These are phyloP conservation scores for Morelia viridis DNA, from an alignment of 2,797 vertebrate genomes.

Conservation along the genomic window DNA sequence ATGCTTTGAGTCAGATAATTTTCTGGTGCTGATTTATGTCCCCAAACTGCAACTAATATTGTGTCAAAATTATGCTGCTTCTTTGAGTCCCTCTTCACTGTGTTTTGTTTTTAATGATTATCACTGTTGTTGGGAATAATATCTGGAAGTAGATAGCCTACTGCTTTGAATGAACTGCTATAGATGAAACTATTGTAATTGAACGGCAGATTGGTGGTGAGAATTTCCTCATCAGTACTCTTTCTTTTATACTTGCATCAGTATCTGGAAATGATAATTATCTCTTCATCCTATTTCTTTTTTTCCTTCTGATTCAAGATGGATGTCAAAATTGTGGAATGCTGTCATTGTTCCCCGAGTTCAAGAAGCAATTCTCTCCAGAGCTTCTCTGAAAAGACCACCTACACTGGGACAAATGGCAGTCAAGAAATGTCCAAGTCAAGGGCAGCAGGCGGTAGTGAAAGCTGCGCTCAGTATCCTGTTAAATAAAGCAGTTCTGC, in stretches of 20 bases:
- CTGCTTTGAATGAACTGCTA: background rate
- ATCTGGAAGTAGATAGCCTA: background rate
- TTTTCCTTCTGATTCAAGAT: constrained; percentile 71
- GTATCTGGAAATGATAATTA: background rate
- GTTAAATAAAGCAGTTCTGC: constrained; percentile 90
- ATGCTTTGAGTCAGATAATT: background rate
- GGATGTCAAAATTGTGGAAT: constrained; percentile 93
- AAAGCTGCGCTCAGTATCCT: constrained; percentile 95
- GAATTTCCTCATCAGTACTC: background rate
- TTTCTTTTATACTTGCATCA: background rate
- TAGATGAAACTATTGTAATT: constrained; percentile 17
- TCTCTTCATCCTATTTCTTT: constrained; percentile 20
- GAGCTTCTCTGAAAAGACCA: constrained; percentile 82
- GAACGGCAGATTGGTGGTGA: background rate
- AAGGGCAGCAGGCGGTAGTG: constrained; percentile 90
- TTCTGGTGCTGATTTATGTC: background rate
- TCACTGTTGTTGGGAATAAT: background rate
- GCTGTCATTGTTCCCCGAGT: constrained; percentile 88
- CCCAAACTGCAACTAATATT: background rate
- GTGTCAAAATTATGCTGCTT: background rate
- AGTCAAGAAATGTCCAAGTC: constrained; percentile 78
- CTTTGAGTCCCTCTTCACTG: background rate
- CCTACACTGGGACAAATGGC: constrained; percentile 69
- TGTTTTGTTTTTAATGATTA: background rate
- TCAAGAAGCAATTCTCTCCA: constrained; percentile 88